Conservation (phyloP, 2,113 vertebrate species). For the Eleginops maclovinus region DNA sequence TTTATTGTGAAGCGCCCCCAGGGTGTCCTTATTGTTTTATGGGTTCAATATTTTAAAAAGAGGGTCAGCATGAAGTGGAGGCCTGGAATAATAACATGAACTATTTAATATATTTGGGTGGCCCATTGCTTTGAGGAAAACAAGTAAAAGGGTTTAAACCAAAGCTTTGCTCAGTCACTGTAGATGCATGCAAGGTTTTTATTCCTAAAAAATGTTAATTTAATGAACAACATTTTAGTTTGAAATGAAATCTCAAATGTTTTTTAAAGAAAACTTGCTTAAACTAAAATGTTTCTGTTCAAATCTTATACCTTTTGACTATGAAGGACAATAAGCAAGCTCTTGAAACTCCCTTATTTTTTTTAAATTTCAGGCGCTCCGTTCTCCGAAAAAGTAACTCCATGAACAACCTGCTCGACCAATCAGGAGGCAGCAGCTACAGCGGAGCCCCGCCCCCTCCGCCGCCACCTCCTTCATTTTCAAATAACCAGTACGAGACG, state of each 20-base stretch:
- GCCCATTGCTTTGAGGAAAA: conserved; percentile 70
- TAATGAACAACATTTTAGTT: not conserved
- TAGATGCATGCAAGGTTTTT: not conserved
- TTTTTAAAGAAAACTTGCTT: not conserved
- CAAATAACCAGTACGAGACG: not conserved
- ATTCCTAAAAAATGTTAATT: not conserved
- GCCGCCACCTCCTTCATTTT: conserved; percentile 48
- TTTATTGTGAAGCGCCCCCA: not conserved
- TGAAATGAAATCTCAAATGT: not conserved
- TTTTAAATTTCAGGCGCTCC: conserved; percentile 18
- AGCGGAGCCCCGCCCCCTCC: conserved; percentile 54
- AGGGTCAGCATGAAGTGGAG: conserved; percentile 58
- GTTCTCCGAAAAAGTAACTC: conserved; percentile 61
- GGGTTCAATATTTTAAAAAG: conserved; percentile 53
- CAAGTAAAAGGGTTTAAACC: conserved; percentile 5
- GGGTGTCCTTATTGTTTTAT: conserved; percentile 41
- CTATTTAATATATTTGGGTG: conserved; percentile 75
- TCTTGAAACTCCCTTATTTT: not conserved
- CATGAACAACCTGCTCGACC: conserved; percentile 58
- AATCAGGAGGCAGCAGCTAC: conserved; percentile 27
- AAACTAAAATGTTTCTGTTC: not conserved
- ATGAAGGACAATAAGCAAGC: not conserved
- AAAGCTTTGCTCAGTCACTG: conserved; percentile 12
- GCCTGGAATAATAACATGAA: conserved; percentile 52
- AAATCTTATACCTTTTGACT: not conserved